Evolutionary conservation across 2,888 invertebrate genomes (phyloP).

Genomic region (Rhamnusium bicolor): DNA sequence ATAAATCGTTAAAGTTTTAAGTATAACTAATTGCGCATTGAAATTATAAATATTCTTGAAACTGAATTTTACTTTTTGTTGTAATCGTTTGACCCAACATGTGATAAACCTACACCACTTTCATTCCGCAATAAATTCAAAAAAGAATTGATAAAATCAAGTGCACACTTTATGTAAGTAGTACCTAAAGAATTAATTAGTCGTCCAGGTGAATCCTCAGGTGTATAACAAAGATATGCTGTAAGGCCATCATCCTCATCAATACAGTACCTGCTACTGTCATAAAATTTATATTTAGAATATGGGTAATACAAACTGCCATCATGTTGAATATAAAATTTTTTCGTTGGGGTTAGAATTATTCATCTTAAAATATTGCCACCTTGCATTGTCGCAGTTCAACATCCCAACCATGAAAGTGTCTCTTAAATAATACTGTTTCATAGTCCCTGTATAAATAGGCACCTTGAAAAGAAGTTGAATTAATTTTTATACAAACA

Average conservation of each 20-base stretch:
- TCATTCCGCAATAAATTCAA: no score
- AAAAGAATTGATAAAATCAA: no score
- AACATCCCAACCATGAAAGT: constrained; percentile 39
- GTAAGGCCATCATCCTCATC: constrained; percentile 53
- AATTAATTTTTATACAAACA: constrained; percentile 1
- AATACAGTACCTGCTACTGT: constrained; percentile 50
- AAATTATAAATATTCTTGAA: no score
- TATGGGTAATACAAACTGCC: constrained; percentile 53
- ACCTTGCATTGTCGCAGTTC: constrained; percentile 31
- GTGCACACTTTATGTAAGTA: no score
- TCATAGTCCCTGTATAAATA: constrained; percentile 16
- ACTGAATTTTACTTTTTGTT: no score
- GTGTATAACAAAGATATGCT: constrained; percentile 47
- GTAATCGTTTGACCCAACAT: no score
- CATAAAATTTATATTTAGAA: constrained; percentile 38
- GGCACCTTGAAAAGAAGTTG: constrained; percentile 34
- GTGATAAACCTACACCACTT: no score
- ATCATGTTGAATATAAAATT: constrained; percentile 55
- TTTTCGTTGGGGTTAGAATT: constrained; percentile 43
- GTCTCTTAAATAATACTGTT: constrained; percentile 19
- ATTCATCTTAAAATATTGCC: constrained; percentile 45
- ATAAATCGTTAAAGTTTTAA: no score
- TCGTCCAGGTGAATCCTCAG: constrained; percentile 16
- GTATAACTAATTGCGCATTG: no score
- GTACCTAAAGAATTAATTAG: constrained; percentile 36